Evolutionary conservation across 2,888 invertebrate species (phyloP).

Genomic region (Rhagonycha lutea): DNA sequence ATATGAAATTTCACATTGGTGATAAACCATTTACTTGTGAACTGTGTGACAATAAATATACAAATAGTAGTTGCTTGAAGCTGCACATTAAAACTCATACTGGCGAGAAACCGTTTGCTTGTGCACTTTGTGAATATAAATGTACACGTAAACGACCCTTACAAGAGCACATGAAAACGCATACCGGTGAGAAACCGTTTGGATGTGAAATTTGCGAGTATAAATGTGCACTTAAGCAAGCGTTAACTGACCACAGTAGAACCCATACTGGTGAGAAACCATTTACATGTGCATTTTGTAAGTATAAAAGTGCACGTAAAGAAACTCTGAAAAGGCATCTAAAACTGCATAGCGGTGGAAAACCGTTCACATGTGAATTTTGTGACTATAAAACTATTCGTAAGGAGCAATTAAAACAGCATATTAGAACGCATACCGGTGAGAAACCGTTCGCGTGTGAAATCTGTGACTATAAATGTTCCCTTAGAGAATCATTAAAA

Average conservation of each 20-base stretch:
- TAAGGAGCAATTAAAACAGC: constrained; percentile 14
- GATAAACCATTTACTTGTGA: no score
- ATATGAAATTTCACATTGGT: no score
- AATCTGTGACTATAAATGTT: constrained; percentile 18
- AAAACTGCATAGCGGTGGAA: constrained; percentile 18
- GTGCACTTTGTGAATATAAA: constrained; percentile 12
- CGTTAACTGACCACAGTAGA: constrained; percentile 17
- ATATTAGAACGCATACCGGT: constrained; percentile 11
- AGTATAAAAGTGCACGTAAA: constrained; percentile 12
- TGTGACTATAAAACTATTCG: constrained; percentile 14
- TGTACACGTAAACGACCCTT: constrained; percentile 15
- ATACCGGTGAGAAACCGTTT: constrained; percentile 22
- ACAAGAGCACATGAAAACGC: constrained; percentile 18
- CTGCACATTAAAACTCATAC: neutral
- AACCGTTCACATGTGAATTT: constrained; percentile 11
- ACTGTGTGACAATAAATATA: no score
- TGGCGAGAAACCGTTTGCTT: constrained; percentile 20
- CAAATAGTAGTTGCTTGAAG: no score
- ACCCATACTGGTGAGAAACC: constrained; percentile 25
- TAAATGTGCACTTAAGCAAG: constrained; percentile 5
- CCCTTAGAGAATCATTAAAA: constrained; percentile 14
- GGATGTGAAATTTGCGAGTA: constrained; percentile 18
- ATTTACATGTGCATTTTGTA: constrained; percentile 20
- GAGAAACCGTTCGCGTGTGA: neutral
- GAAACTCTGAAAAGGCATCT: constrained; percentile 17